Percentiles rank a stretch among this genome's conserved stretches.
These are phyloP conservation scores for Daphoenositta chrysoptera DNA, from an alignment of 2,113 vertebrate genomes.

Conservation along the genomic window DNA sequence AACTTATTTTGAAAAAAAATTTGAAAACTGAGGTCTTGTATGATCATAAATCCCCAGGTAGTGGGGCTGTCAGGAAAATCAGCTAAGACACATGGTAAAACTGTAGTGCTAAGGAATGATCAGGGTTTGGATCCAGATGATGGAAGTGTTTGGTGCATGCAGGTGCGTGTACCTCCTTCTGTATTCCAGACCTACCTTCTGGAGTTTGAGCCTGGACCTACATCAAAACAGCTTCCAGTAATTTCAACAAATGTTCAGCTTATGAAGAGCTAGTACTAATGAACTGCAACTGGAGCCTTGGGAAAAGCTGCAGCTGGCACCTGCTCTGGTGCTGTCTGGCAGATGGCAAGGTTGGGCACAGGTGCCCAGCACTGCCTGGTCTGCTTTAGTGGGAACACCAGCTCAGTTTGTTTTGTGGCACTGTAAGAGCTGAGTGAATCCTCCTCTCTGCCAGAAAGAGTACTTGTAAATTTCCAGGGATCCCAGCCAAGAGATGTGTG, in stretches of 20 bases:
- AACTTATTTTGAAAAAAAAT: neutral
- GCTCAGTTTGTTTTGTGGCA: neutral
- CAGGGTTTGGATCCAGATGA: neutral
- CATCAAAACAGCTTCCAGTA: neutral
- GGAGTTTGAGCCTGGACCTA: neutral
- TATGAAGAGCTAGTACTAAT: neutral
- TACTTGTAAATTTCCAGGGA: neutral
- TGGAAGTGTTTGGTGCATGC: neutral
- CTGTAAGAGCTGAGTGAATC: neutral
- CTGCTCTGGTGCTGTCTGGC: rapidly evolving
- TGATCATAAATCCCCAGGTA: neutral
- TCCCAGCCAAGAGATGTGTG: neutral
- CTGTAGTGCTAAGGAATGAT: neutral
- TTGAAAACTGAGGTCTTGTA: neutral
- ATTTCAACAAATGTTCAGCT: neutral
- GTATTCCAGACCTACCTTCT: neutral
- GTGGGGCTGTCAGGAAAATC: neutral
- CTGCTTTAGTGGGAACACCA: neutral
- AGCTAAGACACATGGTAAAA: neutral
- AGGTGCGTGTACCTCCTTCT: rapidly evolving
- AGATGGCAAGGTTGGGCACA: neutral
- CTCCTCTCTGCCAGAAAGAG: neutral
- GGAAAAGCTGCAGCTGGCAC: neutral
- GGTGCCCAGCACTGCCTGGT: neutral
- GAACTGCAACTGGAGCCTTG: neutral